Evolutionary conservation across 2,888 invertebrate species (phyloP), one percentile per base, ranked within the genome.

Genomic region (Drosophila colorata): DNA sequence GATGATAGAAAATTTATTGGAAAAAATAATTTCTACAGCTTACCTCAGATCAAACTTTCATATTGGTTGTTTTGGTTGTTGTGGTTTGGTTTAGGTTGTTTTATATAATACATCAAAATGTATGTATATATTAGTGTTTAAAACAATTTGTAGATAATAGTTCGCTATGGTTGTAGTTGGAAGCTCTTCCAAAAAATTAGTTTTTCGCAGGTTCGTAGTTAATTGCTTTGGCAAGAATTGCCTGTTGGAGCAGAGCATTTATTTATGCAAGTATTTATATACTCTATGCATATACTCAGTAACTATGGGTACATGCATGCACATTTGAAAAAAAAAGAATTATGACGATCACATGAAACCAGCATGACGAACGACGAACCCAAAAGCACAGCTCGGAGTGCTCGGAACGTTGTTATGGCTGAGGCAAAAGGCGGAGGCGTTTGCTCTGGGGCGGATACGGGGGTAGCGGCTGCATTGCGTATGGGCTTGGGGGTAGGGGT

Each of bases 281-380:
- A 33, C 14, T 20, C n/a, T 14, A 14, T 33, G 14, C 40, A 14
- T 25, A n/a, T 41, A 35, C 25, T 28, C 9, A 28, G 48, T 33
- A 11, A 6, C 33, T 40, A 44, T 38, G 14, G 20, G 41, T 52
- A 44, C 37, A 49, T 49, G 35, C 47, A n/a, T 51, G 28, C 18
- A 23, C 44, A 48, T 35, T 33, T 31, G 13, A 44, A 57, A 66
- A 35, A 46, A 56, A 46, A 69, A 81, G 44, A 71, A 79, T 65
- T 76, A 80, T 75, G 75, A 68, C 67, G 71, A 84, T 87, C 72
- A 73, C 72, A 87, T 77, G 85, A 87, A 87, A 73, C 87, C 78
- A 85, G 87, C 87, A 87, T 87, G 85, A 87, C 87, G 87, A 88
- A 69, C 87, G 85, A 77, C 86, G 89, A 87, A 87, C 89, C 47